These are phyloP conservation scores for Pseudopodoces humilis DNA, from an alignment of 2,113 vertebrate species.

Conservation along the genomic window DNA sequence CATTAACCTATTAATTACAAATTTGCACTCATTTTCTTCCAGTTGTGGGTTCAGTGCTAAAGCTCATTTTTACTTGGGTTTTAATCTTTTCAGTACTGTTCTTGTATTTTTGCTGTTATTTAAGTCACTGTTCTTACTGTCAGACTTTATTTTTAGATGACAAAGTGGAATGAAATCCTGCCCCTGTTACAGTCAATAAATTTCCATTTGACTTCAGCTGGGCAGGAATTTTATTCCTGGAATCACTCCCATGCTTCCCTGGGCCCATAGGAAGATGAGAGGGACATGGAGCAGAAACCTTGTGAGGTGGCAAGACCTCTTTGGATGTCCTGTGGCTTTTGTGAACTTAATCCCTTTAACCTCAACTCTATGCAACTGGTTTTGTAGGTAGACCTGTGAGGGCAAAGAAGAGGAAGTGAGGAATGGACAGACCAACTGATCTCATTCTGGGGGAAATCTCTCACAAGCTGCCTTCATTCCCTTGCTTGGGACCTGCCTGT, in stretches of 20 bases:
- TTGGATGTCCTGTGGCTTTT: accelerated
- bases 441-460: background rate
- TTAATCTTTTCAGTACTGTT: background rate
- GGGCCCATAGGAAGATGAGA: background rate
- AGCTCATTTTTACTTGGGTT: background rate
- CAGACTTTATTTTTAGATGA: background rate
- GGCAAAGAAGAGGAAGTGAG: background rate
- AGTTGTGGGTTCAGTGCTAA: background rate
- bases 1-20: background rate
- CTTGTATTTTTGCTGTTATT: background rate
- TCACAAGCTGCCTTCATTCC: background rate
- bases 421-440: background rate
- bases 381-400: background rate
- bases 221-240: background rate
- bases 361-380: background rate
- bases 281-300: background rate
- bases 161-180: background rate
- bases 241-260: background rate
- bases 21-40: background rate
- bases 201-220: background rate
- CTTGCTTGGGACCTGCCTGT: background rate
- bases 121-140: background rate
- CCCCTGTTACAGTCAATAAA: background rate
- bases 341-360: background rate
- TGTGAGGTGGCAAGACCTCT: background rate